Conservation (phyloP, 2,797 vertebrate species). For the Sebastes itinus region DNA sequence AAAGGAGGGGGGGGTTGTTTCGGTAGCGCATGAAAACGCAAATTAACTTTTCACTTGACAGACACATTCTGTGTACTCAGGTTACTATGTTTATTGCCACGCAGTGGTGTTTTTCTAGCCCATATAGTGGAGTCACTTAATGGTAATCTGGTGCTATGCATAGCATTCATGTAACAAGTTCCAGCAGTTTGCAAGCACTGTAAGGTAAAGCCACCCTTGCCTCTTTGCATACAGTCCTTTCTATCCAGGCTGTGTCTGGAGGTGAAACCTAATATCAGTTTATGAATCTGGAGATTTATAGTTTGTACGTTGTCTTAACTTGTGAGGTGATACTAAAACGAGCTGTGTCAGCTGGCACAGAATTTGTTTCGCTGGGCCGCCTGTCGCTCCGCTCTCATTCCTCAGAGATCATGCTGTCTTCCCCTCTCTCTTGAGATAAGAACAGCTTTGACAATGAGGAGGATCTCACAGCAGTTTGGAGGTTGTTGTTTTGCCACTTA, state of each 20-base stretch:
- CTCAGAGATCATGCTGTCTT: conserved; percentile 40
- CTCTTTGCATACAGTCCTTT: conserved; percentile 1
- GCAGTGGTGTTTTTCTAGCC: conserved; percentile 47
- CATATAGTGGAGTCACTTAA: conserved; percentile 53
- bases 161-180: conserved; percentile 42
- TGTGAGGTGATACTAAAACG: conserved; percentile 62
- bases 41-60: conserved; percentile 81
- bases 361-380: conserved; percentile 44
- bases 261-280: conserved; percentile 48
- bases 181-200: conserved; percentile 37
- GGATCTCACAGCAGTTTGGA: conserved; percentile 67
- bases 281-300: conserved; percentile 50
- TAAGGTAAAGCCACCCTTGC: conserved; percentile 25
- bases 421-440: conserved; percentile 52
- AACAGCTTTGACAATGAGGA: conserved; percentile 53
- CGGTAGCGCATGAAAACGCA: conserved; percentile 72
- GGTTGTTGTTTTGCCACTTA: conserved; percentile 65
- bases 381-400: conserved; percentile 42
- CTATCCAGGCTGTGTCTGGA: conserved; percentile 17
- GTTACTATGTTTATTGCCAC: conserved; percentile 62
- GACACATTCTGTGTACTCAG: conserved; percentile 63
- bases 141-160: conserved; percentile 53
- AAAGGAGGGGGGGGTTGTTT: conserved; percentile 51
- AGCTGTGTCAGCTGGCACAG: conserved; percentile 52
- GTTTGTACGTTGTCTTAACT: conserved; percentile 54